Evolutionary conservation across 2,888 invertebrate genomes (phyloP), one percentile per base, ranked within the genome.

Genomic region (Himalopsyche japonica): DNA sequence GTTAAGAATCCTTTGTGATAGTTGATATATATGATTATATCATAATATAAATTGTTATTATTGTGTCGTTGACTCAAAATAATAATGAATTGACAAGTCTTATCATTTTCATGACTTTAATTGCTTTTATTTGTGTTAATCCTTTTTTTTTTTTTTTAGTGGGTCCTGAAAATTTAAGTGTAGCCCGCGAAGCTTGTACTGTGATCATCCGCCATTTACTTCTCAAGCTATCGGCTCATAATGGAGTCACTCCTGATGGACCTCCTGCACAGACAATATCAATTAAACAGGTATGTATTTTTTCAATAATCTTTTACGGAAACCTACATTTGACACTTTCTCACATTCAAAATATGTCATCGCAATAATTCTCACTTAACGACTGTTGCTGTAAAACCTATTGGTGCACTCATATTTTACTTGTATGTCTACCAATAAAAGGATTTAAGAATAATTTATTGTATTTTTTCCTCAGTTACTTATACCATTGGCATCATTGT

Each of bases 111-210:
- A n/a, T n/a, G n/a, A n/a, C n/a, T n/a, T n/a, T n/a, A n/a, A n/a
- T n/a, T n/a, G n/a, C n/a, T n/a, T n/a, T n/a, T n/a, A n/a, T n/a
- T n/a, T n/a, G n/a, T n/a, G n/a, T n/a, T n/a, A n/a, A n/a, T n/a
- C n/a, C n/a, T 64, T 10, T 15, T 64, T 27, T 27, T 0, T n/a
- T 64, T 20, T 91, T 93, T 87, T 93, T 95, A 89, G 95, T 97
- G 88, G 94, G 94, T 88, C 94, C 95, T 82, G 93, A 97, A 88
- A 96, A 96, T 89, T 93, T 94, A 84, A 95, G 95, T 78, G 93
- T 94, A 80, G 94, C 95, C 80, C 93, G 91, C 70, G 92, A 92
- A 90, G 92, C 92, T 86, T 91, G 92, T 87, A 89, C 91, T 86
- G 89, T 92, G 8, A 91, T 92, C 84, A 89, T 92, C 47, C 88